A percentile compares a stretch with the other conserved stretches of the same genome.
These are phyloP conservation scores for Xestia ashworthii DNA, from an alignment of 2,888 invertebrate genomes.

Conservation along the genomic window DNA sequence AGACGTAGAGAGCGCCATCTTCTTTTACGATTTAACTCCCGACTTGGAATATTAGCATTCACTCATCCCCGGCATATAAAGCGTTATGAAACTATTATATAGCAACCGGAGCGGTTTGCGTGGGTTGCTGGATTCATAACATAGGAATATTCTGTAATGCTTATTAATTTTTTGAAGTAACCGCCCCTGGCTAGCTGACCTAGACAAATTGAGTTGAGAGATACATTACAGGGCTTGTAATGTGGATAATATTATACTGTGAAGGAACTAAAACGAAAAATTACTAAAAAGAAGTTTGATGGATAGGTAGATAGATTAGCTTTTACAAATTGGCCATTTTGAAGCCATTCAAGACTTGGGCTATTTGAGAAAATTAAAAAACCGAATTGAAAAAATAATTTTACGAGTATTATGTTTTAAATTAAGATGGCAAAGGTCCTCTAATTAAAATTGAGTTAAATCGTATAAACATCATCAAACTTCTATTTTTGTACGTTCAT, in stretches of 20 bases:
- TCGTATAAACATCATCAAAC: background rate
- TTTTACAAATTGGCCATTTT: background rate
- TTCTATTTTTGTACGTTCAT: background rate
- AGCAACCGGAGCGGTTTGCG: background rate
- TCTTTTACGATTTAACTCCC: conserved; percentile 43
- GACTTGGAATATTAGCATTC: conserved; percentile 48
- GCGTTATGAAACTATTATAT: conserved; percentile 43
- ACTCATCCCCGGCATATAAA: conserved; percentile 40
- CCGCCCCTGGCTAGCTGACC: background rate
- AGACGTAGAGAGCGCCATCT: conserved; percentile 12
- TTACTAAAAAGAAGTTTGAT: background rate
- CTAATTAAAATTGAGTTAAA: background rate
- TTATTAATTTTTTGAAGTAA: background rate
- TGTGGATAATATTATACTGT: background rate
- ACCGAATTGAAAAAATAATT: background rate
- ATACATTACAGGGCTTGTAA: conserved; percentile 1
- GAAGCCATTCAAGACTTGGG: background rate
- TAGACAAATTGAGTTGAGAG: background rate
- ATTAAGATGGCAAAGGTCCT: background rate
- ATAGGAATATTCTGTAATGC: background rate
- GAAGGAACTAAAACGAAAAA: background rate
- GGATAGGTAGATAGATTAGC: background rate
- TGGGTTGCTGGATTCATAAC: background rate
- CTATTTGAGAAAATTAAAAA: background rate
- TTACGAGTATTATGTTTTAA: background rate